A percentile compares a stretch with the other conserved stretches of the same genome.
Conservation (phyloP, 2,888 invertebrate species). For the Hartigia nigra region DNA sequence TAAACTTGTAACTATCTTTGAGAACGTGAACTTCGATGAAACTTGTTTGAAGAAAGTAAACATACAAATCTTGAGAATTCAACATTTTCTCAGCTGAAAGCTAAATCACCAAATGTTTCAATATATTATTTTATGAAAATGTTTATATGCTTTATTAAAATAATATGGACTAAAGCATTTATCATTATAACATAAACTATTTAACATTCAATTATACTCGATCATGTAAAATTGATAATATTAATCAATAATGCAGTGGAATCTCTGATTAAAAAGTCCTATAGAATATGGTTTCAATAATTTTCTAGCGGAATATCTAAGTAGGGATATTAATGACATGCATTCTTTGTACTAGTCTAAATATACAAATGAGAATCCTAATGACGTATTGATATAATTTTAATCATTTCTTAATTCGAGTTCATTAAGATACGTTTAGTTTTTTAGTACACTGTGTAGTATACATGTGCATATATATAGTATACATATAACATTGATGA, state of each 20-base stretch:
- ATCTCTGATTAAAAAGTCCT: too few species aligned
- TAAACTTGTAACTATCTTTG: neutral
- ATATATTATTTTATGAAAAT: neutral
- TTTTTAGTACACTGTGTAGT: neutral
- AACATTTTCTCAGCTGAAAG: neutral
- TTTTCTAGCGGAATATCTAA: too few species aligned
- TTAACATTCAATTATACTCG: too few species aligned
- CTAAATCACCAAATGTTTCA: neutral
- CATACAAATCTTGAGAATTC: neutral
- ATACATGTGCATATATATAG: neutral
- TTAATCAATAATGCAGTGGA: neutral
- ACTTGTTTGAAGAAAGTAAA: neutral
- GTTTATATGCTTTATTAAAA: neutral
- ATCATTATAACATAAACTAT: too few species aligned
- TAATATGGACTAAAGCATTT: too few species aligned
- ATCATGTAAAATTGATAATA: neutral
- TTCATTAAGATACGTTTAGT: neutral
- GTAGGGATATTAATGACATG: neutral
- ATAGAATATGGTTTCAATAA: too few species aligned
- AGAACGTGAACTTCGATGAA: neutral
- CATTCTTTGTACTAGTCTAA: neutral
- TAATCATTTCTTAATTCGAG: neutral
- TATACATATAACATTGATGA: neutral
- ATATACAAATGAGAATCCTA: neutral
- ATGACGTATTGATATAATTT: too few species aligned